Evolutionary conservation across 2,113 vertebrate species (phyloP).

Genomic region (Trematocara marginatum): DNA sequence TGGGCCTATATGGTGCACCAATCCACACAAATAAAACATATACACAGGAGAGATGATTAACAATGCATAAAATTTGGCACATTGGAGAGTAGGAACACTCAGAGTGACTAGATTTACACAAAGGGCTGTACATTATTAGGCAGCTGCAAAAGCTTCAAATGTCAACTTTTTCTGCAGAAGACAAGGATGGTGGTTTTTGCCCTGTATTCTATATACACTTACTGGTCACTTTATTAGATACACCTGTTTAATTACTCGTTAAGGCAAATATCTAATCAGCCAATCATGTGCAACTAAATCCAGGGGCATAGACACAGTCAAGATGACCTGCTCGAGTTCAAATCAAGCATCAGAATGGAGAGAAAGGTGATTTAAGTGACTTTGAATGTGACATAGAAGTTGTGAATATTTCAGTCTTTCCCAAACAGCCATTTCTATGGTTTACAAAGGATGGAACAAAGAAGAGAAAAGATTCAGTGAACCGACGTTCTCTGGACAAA

Average conservation of each 20-base stretch:
- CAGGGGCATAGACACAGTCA: not conserved
- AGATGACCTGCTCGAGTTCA: not conserved
- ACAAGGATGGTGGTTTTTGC: not conserved
- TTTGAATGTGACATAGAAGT: not conserved
- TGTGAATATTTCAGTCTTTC: not conserved
- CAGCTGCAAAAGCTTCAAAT: not conserved
- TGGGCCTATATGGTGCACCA: conserved; percentile 73
- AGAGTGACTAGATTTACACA: not conserved
- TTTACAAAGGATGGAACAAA: not conserved
- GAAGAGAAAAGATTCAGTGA: not conserved
- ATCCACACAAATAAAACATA: conserved; percentile 26
- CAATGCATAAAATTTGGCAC: not conserved
- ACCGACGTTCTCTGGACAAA: not conserved
- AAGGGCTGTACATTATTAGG: conserved; percentile 4
- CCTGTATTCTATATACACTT: not conserved
- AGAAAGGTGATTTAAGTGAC: not conserved
- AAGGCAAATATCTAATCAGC: not conserved
- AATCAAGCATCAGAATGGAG: not conserved
- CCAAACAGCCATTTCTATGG: not conserved
- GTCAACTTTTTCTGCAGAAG: not conserved
- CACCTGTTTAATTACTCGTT: not conserved
- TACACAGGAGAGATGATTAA: not conserved
- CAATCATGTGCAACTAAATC: not conserved
- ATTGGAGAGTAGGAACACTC: not conserved
- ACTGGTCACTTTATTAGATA: not conserved